Conservation (phyloP, 2,797 vertebrate genomes). For the Trachops cirrhosus region DNA sequence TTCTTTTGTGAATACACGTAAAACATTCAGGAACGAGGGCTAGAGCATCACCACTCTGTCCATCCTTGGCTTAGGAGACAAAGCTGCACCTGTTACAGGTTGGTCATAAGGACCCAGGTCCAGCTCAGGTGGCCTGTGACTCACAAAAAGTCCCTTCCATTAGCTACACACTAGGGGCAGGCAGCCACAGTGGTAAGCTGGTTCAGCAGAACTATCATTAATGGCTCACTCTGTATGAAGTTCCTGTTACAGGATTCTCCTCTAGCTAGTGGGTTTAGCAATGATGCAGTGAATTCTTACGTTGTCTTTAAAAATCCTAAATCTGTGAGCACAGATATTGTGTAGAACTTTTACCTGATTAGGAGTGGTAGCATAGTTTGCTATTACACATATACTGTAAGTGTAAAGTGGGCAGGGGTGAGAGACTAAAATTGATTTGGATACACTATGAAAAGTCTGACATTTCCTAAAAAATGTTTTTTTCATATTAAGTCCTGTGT, state of each 20-base stretch:
- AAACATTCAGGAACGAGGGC: not conserved
- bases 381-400: not conserved
- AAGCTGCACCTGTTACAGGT: not conserved
- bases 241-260: not conserved
- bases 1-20: not conserved
- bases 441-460: not conserved
- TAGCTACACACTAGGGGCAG: not conserved
- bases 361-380: not conserved
- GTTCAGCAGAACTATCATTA: not conserved
- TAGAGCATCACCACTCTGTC: not conserved
- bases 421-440: not conserved
- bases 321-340: not conserved
- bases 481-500: slow-evolving; percentile 23
- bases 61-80: not conserved
- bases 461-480: not conserved
- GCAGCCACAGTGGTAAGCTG: not conserved
- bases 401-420: not conserved
- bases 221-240: not conserved
- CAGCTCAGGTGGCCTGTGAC: not conserved
- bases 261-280: not conserved
- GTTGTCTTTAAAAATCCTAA: not conserved
- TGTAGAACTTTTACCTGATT: not conserved
- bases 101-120: not conserved
- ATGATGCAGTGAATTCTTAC: not conserved
- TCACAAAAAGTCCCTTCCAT: not conserved